A percentile compares a stretch with the other conserved stretches of the same genome.
Evolutionary conservation across 2,888 invertebrate genomes (phyloP).

Genomic region (Drosophila kambysellisi): DNA sequence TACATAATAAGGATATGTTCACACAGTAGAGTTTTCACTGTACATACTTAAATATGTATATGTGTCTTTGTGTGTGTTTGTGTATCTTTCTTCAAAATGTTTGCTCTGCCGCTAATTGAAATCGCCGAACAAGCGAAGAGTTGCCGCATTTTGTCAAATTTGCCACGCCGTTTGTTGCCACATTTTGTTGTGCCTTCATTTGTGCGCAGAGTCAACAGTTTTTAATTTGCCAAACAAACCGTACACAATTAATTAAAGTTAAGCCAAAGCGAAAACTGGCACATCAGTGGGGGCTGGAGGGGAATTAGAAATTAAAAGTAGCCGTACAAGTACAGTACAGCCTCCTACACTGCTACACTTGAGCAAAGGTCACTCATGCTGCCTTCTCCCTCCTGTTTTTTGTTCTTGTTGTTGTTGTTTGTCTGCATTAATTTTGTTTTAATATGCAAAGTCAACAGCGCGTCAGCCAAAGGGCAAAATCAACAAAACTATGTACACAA

Average conservation of each 20-base stretch:
- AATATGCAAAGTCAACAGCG: constrained; percentile 78
- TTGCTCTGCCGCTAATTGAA: constrained; percentile 62
- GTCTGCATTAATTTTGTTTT: constrained; percentile 76
- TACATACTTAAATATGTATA: neutral
- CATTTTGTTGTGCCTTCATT: constrained; percentile 46
- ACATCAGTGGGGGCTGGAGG: neutral
- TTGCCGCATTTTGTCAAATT: constrained; percentile 36
- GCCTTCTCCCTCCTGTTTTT: neutral
- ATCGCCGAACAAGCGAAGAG: constrained; percentile 25
- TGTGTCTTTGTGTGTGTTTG: neutral
- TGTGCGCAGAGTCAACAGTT: constrained; percentile 73
- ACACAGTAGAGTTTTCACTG: neutral
- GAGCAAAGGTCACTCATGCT: constrained; percentile 42
- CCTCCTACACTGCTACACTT: constrained; percentile 20
- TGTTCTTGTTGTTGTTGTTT: constrained; percentile 42
- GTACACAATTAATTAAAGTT: constrained; percentile 74
- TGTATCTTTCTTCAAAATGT: constrained; percentile 22
- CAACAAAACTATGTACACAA: constrained; percentile 65
- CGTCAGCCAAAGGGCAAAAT: constrained; percentile 77
- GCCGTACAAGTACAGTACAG: constrained; percentile 64
- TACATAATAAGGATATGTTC: neutral
- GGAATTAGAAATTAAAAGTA: constrained; percentile 70
- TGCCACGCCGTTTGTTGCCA: constrained; percentile 32
- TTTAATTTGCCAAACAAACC: constrained; percentile 78
- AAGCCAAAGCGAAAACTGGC: constrained; percentile 37